Base-by-base conservation (phyloP, 2,113 vertebrate genomes). In the Lagopus leucura region DNA sequence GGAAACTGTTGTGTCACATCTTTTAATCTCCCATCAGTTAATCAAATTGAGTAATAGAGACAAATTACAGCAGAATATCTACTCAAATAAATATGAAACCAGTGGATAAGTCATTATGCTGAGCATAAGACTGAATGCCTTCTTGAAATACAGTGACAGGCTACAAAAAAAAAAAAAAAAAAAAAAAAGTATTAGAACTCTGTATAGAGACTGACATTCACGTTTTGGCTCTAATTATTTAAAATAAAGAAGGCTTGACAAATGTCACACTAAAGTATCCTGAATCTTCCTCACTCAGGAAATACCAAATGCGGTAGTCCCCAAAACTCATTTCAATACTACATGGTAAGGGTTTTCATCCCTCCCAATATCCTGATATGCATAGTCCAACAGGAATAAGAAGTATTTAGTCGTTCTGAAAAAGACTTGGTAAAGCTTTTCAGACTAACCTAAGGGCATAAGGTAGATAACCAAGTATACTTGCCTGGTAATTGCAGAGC, bases 21-120 rank as follows among this genome's bases (percentile, higher is more conserved):
- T 92, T 86, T 16, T 36, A 78, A 48, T 78, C 90, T 88, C n/a
- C 27, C 5, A 11, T 54, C 48, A 43, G 52, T 75, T 90, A 27
- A 85, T 88, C 30, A 72, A 16, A 75, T 67, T 64, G 83, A 89
- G 52, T 70, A 85, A 86, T 15, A 82, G 19, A 91, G 64, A 89
- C 25, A 95, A 85, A 93, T 89, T 81, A 74, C 13, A 63, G 8
- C 11, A 80, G 66, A 72, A 78, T 32, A 82, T 54, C n/a, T 89
- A 78, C 71, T 82, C 64, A 89, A 93, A 88, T 85, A 65, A 50
- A 82, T 82, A 70, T 8, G 3, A 63, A 92, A 89, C 42, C 48
- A 80, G 27, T 48, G n/a, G 54, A 58, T 90, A 90, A 85, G 81
- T 67, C 8, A 82, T 87, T 94, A 38, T 19, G 54, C 42, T 82